Base-by-base conservation (phyloP, 2,797 vertebrate genomes). In the Siniperca obscura region DNA sequence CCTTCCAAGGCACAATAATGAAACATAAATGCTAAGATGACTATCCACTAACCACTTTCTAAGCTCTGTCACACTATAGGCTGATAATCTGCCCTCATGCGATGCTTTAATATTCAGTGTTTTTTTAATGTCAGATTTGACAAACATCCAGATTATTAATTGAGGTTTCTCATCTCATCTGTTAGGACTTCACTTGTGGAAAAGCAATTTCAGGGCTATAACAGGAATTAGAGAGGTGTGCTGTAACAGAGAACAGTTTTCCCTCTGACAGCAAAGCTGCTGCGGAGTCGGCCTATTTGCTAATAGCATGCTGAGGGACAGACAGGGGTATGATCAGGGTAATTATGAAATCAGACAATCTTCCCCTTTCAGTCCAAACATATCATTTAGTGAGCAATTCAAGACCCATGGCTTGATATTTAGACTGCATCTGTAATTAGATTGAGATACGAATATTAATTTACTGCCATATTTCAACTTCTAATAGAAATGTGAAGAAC, bases 271-370 rank as follows among this genome's bases (percentile, higher is more conserved):
- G 77, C 80, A 67, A 69, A 42, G 84, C 87, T 71, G 78, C 81
- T 48, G 86, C 72, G 17, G 81, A 80, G 73, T 76, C 56, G n/a
- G 81, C 79, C 86, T 80, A 62, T 90, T 85, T 78, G 84, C 89
- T 94, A 93, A 91, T 89, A 75, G 89, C 87, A 92, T 55, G 84
- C 82, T 90, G 85, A 91, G 85, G 82, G 92, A 91, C 87, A 85
- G 91, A 91, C 89, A 46, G 88, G 88, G 87, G 67, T 85, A 81
- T 87, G 92, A 94, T 93, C 86, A 90, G 90, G 88, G 85, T 93
- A 89, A 94, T 95, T 93, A 91, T 88, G 88, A 90, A 92, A 94
- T 95, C 90, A 94, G 90, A 92, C 89, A 91, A 88, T 87, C 89
- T 88, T 90, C 84, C 92, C 87, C 85, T 87, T 89, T 89, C 76